These are phyloP conservation scores for Rana temporaria DNA, from an alignment of 2,113 vertebrate genomes.

Conservation along the genomic window DNA sequence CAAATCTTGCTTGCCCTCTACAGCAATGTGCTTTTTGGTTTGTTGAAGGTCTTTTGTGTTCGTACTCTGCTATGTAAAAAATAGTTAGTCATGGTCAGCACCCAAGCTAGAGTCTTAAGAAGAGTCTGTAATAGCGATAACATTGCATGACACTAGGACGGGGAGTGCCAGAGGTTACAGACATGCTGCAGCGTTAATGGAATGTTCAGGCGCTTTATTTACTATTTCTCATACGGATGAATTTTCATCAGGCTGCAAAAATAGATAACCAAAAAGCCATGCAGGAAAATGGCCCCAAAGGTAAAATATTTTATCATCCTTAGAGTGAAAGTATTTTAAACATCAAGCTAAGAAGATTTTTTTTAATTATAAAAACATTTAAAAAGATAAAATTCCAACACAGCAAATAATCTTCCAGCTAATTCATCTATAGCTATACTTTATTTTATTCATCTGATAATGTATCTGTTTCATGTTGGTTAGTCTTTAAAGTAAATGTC, in stretches of 20 bases:
- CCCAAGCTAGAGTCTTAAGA: neutral
- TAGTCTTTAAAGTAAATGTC: too few relatives aligned
- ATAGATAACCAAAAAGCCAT: slow-evolving; percentile 26
- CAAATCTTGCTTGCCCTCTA: neutral
- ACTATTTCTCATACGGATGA: neutral
- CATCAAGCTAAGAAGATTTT: too few relatives aligned
- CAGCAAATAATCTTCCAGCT: too few relatives aligned
- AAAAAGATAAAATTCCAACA: too few relatives aligned
- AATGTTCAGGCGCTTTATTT: slow-evolving; percentile 10
- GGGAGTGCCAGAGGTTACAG: neutral
- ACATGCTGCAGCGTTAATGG: slow-evolving; percentile 14
- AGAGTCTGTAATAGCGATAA: neutral
- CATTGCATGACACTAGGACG: slow-evolving; percentile 4
- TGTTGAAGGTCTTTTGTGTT: slow-evolving; percentile 9
- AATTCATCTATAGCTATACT: too few relatives aligned
- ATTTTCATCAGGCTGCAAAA: slow-evolving; percentile 31
- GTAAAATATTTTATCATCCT: neutral
- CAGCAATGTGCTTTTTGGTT: neutral
- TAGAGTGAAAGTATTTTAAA: neutral
- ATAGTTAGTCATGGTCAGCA: slow-evolving; percentile 20
- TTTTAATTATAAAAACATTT: too few relatives aligned
- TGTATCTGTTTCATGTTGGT: too few relatives aligned
- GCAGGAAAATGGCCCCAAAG: neutral
- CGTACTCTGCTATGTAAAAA: neutral
- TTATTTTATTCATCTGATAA: too few relatives aligned